Conservation (phyloP, 2,797 vertebrate species). For the Ispidina lecontei region DNA sequence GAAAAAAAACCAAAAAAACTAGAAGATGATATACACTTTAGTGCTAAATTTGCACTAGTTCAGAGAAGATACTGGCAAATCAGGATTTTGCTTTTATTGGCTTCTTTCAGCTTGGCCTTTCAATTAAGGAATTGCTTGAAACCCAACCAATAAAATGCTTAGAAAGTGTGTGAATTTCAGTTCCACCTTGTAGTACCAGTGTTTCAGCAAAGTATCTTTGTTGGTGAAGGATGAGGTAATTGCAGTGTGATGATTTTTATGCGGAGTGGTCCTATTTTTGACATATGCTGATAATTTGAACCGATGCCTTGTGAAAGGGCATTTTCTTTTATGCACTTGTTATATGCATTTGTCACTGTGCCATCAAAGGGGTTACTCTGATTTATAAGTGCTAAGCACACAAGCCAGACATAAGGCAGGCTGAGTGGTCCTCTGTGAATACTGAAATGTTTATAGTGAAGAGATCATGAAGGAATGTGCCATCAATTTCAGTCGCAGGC, state of each 20-base stretch:
- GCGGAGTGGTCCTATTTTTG: background rate
- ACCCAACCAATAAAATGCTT: background rate
- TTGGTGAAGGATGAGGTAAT: background rate
- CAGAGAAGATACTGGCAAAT: background rate
- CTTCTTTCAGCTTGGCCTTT: background rate
- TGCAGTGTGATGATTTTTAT: background rate
- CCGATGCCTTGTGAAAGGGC: background rate
- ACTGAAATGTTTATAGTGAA: background rate
- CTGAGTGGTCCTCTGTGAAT: background rate
- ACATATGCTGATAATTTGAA: background rate
- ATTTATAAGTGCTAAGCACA: background rate
- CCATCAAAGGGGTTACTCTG: background rate
- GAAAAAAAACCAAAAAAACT: too few species aligned
- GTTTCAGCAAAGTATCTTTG: background rate
- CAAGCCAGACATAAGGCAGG: background rate
- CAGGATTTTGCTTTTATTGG: background rate
- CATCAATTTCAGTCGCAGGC: background rate
- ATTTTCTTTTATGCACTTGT: background rate
- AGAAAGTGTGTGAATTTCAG: background rate
- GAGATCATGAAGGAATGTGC: background rate
- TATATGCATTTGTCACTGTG: background rate
- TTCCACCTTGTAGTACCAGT: background rate
- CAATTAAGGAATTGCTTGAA: background rate
- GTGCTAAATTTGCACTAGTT: background rate
- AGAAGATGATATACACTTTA: background rate